These are phyloP conservation scores for Pollenia amentaria DNA, from an alignment of 2,888 invertebrate species.

Conservation along the genomic window DNA sequence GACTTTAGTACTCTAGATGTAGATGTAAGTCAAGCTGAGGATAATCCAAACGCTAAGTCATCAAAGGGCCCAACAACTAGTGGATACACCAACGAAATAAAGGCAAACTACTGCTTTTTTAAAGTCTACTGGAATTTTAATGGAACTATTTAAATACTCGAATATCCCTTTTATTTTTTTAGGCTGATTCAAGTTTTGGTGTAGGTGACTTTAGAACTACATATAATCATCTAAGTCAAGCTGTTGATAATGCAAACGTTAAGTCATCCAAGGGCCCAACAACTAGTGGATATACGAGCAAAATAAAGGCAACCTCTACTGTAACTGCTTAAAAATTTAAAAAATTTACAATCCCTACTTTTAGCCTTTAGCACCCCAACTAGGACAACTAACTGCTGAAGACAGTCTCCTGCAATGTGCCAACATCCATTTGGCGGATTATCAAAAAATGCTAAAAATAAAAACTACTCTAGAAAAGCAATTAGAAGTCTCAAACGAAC, in stretches of 20 bases:
- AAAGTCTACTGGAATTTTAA: too few species aligned
- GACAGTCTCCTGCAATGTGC: slow-evolving; percentile 80
- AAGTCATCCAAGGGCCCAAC: background rate
- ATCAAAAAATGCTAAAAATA: slow-evolving; percentile 77
- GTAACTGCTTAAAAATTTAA: slow-evolving; percentile 6
- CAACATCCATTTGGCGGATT: slow-evolving; percentile 75
- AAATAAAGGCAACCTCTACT: background rate
- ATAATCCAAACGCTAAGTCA: background rate
- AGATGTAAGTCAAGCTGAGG: background rate
- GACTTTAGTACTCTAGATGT: background rate
- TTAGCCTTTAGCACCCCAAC: slow-evolving; percentile 11
- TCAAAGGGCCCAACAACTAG: background rate
- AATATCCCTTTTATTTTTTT: background rate
- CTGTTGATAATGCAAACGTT: background rate
- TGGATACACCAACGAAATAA: background rate
- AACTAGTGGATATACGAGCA: background rate
- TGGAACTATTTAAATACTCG: background rate
- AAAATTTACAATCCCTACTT: background rate
- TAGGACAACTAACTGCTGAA: slow-evolving; percentile 67
- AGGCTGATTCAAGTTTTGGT: background rate
- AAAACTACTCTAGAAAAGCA: slow-evolving; percentile 77
- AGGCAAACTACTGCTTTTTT: background rate
- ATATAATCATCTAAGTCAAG: background rate
- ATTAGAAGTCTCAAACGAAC: slow-evolving; percentile 76
- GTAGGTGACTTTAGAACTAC: background rate